phyloP scores from a whole-genome alignment of 1,140 invertebrate species.

The Aphelenchoides avenae region DNA sequence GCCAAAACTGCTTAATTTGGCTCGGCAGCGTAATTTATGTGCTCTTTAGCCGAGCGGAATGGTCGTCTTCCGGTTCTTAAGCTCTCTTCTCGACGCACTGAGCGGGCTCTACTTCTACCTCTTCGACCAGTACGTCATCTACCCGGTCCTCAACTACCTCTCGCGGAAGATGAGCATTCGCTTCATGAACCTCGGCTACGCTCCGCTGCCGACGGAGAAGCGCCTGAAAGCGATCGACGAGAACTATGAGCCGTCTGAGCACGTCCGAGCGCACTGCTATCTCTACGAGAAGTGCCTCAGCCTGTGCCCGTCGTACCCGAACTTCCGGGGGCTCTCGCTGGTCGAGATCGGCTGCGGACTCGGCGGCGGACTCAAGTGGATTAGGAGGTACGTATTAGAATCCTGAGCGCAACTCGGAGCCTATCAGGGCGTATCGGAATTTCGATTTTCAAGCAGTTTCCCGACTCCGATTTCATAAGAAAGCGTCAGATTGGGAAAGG shows the following conservation, averaged over 20 bases:
- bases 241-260: constrained; percentile 12
- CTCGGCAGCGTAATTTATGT: no score
- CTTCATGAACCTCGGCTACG: constrained; percentile 35
- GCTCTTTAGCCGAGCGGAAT: no score
- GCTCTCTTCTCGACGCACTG: no score
- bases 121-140: constrained; percentile 29
- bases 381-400: constrained; percentile 18
- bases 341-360: constrained; percentile 36
- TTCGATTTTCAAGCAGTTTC: no score
- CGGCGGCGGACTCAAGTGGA: constrained; percentile 36
- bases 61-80: no score
- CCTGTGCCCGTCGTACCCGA: constrained; percentile 27
- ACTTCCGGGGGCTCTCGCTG: constrained; percentile 15
- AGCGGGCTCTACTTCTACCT: constrained; percentile 34
- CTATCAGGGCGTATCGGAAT: no score
- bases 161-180: constrained; percentile 13
- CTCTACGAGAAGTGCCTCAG: constrained; percentile 37
- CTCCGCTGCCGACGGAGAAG: not conserved
- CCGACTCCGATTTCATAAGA: no score
- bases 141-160: constrained; percentile 22
- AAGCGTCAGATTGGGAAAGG: no score
- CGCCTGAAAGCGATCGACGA: constrained; percentile 6
- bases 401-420: no score
- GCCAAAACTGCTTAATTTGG: no score
- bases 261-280: constrained; percentile 20